These are phyloP conservation scores for Geococcyx californianus DNA, from an alignment of 2,113 vertebrate species.

Conservation along the genomic window DNA sequence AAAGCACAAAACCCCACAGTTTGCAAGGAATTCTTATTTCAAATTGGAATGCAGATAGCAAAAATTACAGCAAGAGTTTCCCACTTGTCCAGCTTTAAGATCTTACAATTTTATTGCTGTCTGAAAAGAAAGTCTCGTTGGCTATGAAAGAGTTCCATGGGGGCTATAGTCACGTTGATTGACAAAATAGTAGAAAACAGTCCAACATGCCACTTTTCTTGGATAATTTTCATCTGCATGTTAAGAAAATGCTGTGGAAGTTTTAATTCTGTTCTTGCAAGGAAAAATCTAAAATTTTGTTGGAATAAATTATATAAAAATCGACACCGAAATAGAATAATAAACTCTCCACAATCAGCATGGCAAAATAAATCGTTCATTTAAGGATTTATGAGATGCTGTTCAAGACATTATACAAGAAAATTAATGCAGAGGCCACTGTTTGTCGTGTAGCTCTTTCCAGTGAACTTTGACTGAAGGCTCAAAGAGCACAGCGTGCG, in stretches of 20 bases:
- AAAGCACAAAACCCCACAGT: neutral
- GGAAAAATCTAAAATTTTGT: neutral
- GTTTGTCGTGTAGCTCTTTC: neutral
- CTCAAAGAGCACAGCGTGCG: rapidly evolving
- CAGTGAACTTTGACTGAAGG: neutral
- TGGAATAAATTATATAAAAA: neutral
- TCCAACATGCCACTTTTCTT: neutral
- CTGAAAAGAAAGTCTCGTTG: neutral
- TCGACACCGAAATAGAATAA: neutral
- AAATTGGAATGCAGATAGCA: conserved; percentile 51
- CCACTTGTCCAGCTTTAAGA: neutral
- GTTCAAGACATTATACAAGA: neutral
- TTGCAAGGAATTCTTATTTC: conserved; percentile 38
- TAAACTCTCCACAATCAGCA: neutral
- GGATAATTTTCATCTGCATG: neutral
- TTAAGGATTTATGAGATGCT: neutral
- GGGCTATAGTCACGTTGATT: neutral
- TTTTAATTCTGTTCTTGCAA: neutral
- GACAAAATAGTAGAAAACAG: neutral
- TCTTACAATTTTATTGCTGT: neutral
- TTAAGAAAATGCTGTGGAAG: neutral
- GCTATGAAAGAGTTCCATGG: neutral
- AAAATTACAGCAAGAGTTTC: conserved; percentile 36
- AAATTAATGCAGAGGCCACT: neutral
- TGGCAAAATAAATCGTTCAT: neutral